Base-by-base conservation (phyloP, 2,888 invertebrate genomes). In the Tricholauxania praeusta region DNA sequence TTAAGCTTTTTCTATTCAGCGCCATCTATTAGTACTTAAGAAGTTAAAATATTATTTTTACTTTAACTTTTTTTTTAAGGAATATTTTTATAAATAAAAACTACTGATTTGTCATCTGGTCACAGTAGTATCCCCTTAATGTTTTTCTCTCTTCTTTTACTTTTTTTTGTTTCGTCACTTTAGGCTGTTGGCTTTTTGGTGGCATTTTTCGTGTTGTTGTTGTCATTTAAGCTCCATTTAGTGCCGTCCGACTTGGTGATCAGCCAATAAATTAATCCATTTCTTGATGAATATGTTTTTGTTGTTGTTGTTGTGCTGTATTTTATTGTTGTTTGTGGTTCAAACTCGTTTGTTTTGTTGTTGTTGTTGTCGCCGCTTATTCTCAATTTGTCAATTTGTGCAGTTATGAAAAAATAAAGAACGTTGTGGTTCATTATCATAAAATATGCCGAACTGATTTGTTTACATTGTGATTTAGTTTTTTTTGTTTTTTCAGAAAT, bases 181-280 rank as follows among this genome's bases (percentile, higher is more conserved):
- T 63, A 7, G 48, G n/a, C 39, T 14, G 14, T 39, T 39, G 39
- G 39, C 39, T 28, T n/a, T n/a, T 68, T 55, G 22, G n/a, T 68
- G 19, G n/a, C 71, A 78, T 76, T 79, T 75, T 12, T 39, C 15
- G 12, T 67, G 28, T 55, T 55, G 49, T 48, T 52, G 52, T 75
- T 81, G 81, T 82, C 80, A 76, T 82, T 82, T 77, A 80, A 77
- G 76, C 82, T 81, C 82, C 80, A 81, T 81, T 81, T 81, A 82
- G 77, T 81, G 77, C 74, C 73, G 57, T 65, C 74, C 72, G 66
- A 74, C 63, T 53, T 48, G 60, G 39, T 52, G 53, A 49, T 39
- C 53, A 59, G 28, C 63, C 72, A 63, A 72, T 72, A 72, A 72
- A 69, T 72, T 69, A 69, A 72, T 55, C 60, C 63, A 72, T 53